These are phyloP conservation scores for Bufotes viridis DNA, from an alignment of 2,797 vertebrate genomes.

Conservation along the genomic window DNA sequence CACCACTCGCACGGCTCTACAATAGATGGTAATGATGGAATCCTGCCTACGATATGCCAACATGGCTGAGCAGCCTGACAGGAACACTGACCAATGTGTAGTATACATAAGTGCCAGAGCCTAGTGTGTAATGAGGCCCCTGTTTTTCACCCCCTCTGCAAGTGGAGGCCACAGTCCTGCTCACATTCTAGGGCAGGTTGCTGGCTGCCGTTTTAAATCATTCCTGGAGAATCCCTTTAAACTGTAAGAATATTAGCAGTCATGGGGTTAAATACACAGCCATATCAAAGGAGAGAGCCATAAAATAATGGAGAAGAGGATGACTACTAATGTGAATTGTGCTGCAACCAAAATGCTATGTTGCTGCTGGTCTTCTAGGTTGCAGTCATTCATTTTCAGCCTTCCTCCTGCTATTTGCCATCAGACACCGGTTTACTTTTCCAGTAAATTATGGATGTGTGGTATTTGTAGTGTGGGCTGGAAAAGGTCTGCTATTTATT, in stretches of 20 bases:
- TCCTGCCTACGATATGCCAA: too few species aligned
- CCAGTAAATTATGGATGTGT: neutral
- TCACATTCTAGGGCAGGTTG: too few species aligned
- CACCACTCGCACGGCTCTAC: too few species aligned
- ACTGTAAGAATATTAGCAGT: neutral
- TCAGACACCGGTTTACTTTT: neutral
- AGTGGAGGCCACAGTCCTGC: too few species aligned
- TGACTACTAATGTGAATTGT: neutral
- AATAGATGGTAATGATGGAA: too few species aligned
- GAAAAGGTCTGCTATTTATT: slow-evolving; percentile 6
- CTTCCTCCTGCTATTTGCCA: neutral
- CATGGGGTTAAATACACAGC: neutral
- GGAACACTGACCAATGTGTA: too few species aligned
- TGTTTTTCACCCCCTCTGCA: too few species aligned
- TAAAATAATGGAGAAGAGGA: neutral
- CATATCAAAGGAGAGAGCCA: neutral
- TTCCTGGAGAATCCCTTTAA: neutral
- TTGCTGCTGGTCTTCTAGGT: neutral
- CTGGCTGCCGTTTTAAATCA: too few species aligned
- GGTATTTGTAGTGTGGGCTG: neutral
- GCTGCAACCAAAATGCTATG: neutral
- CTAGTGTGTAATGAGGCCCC: too few species aligned
- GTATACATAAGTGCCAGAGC: too few species aligned
- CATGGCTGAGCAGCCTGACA: too few species aligned
- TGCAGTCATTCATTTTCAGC: neutral